Percentiles rank a stretch among this genome's conserved stretches.
Conservation (phyloP, 2,113 vertebrate species). For the Anoplopoma fimbria region DNA sequence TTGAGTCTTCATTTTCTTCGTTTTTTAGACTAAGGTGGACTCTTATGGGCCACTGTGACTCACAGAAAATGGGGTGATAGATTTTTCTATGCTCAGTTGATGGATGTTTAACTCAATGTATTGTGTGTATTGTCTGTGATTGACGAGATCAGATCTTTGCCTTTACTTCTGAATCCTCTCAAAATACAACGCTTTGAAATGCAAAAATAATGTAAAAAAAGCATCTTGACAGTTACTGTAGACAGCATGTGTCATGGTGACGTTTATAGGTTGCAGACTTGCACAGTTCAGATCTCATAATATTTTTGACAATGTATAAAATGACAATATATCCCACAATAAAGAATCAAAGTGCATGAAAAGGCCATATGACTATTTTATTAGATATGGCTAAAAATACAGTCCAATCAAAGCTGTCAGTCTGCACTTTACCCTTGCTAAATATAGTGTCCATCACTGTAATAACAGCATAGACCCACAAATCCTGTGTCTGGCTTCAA, state of each 20-base stretch:
- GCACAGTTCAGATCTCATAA: conserved; percentile 45
- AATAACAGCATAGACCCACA: conserved; percentile 22
- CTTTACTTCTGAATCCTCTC: conserved; percentile 25
- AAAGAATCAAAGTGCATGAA: conserved; percentile 21
- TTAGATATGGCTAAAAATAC: conserved; percentile 47
- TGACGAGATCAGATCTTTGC: conserved; percentile 33
- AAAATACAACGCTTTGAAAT: conserved; percentile 56
- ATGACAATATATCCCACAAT: conserved; percentile 43
- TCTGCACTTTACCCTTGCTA: conserved; percentile 42
- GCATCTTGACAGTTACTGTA: conserved; percentile 23
- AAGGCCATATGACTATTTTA: conserved; percentile 21
- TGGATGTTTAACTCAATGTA: not conserved
- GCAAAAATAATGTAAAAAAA: conserved; percentile 19
- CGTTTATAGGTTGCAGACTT: conserved; percentile 45
- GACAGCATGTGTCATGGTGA: conserved; percentile 21
- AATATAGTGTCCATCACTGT: conserved; percentile 17
- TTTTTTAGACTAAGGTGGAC: not conserved
- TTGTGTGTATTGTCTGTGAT: not conserved
- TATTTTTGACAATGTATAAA: conserved; percentile 42
- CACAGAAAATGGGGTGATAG: conserved; percentile 13
- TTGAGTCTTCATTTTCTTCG: not conserved
- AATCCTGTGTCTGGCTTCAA: conserved; percentile 4
- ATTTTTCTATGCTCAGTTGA: conserved; percentile 12
- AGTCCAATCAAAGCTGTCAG: conserved; percentile 35
- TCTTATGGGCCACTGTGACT: conserved; percentile 22